Evolutionary conservation across 2,888 invertebrate genomes (phyloP).

Genomic region (Hypercompe scribonia): DNA sequence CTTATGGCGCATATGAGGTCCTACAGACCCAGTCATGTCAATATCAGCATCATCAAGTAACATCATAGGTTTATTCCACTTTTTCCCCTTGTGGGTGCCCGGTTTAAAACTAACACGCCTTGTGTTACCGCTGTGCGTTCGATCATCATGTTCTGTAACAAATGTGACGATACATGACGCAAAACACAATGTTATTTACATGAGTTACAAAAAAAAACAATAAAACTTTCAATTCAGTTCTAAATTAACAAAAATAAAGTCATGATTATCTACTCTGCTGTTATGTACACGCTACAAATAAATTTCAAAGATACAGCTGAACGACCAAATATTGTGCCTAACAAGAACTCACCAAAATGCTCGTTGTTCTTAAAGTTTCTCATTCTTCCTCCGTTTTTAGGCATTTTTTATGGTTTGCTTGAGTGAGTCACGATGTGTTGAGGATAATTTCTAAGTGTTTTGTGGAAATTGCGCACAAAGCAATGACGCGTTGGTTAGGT

Average conservation of each 20-base stretch:
- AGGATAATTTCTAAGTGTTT: conserved; percentile 4
- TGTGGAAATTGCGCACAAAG: conserved; percentile 47
- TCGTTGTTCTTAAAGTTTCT: conserved; percentile 77
- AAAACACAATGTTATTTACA: background rate
- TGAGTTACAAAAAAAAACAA: background rate
- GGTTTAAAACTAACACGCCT: conserved; percentile 87
- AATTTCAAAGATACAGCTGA: background rate
- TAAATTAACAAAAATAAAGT: too few species aligned
- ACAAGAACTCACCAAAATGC: conserved; percentile 72
- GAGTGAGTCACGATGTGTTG: conserved; percentile 9
- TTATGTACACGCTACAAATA: background rate
- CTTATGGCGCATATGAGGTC: conserved; percentile 61
- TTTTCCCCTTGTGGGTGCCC: conserved; percentile 77
- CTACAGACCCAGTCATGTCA: conserved; percentile 85
- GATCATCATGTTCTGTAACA: conserved; percentile 82
- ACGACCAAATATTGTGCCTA: background rate
- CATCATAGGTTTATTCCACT: conserved; percentile 77
- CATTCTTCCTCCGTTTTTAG: conserved; percentile 78
- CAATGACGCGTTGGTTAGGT: conserved; percentile 6
- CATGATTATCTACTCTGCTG: background rate
- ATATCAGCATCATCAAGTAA: conserved; percentile 87
- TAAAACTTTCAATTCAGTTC: background rate
- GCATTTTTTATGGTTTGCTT: conserved; percentile 65
- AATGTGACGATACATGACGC: background rate
- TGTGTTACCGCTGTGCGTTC: conserved; percentile 68